Percentiles rank a stretch among this genome's conserved stretches.
These are phyloP conservation scores for Octodonta nipae DNA, from an alignment of 2,888 invertebrate genomes.

Conservation along the genomic window DNA sequence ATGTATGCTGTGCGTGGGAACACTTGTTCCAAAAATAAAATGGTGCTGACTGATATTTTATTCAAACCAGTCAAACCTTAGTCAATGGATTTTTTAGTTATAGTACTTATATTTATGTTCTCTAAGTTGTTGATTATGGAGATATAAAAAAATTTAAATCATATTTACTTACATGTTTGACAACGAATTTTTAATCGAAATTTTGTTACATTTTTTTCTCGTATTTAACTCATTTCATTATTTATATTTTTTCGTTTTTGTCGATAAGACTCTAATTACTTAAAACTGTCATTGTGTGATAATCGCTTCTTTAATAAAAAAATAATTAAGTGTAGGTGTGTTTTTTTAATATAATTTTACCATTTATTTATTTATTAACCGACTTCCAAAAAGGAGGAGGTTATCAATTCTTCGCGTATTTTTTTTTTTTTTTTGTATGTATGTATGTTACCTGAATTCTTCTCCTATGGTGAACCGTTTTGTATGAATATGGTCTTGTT, in stretches of 20 bases:
- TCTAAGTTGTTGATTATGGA: background rate
- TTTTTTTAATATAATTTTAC: too few relatives aligned
- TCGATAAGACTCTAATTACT: conserved; percentile 33
- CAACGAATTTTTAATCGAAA: conserved; percentile 13
- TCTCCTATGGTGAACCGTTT: too few relatives aligned
- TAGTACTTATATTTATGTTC: conserved; percentile 19
- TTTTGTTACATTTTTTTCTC: conserved; percentile 13
- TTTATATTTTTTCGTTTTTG: conserved; percentile 25
- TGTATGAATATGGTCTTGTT: too few relatives aligned
- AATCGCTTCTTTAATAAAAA: conserved; percentile 39
- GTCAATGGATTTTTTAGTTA: conserved; percentile 29
- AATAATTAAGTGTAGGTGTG: too few relatives aligned
- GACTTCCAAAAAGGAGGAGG: too few relatives aligned
- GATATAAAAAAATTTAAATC: too few relatives aligned
- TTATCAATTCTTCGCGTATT: too few relatives aligned
- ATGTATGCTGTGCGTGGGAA: conserved; percentile 30
- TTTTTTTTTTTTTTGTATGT: too few relatives aligned
- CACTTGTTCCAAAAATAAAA: conserved; percentile 19
- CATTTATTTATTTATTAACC: too few relatives aligned
- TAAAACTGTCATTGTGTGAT: conserved; percentile 39
- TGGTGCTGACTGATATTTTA: conserved; percentile 36
- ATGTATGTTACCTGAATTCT: too few relatives aligned
- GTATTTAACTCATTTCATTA: conserved; percentile 24
- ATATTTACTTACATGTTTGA: conserved; percentile 8
- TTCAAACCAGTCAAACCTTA: conserved; percentile 32